Percentiles rank a stretch among this genome's conserved stretches.
phyloP scores from a whole-genome alignment of 1,140 invertebrate species.

The Papilio helenus region DNA sequence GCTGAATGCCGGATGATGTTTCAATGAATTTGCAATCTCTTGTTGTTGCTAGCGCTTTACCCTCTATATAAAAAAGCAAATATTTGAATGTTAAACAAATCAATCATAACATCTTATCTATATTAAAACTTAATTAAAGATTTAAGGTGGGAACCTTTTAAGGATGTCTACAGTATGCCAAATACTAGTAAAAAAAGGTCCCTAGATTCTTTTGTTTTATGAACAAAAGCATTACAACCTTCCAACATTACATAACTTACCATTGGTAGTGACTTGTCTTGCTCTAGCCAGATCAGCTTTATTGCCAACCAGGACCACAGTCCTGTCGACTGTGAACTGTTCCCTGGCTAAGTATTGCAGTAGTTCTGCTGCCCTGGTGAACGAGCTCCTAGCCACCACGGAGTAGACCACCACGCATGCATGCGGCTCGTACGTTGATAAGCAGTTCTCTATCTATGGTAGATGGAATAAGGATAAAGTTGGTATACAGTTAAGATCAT shows the following conservation, averaged over 20 bases:
- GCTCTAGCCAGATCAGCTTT: conserved; percentile 96
- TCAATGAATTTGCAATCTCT: conserved; percentile 96
- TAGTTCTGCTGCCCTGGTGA: conserved; percentile 90
- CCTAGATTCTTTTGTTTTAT: neutral
- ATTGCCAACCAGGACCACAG: conserved; percentile 96
- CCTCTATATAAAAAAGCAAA: conserved; percentile 84
- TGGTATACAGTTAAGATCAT: neutral
- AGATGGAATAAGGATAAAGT: neutral
- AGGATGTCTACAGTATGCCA: too few relatives aligned
- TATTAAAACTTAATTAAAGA: too few relatives aligned
- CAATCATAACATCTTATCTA: too few relatives aligned
- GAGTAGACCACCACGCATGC: conserved; percentile 96
- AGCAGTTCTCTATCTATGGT: conserved; percentile 89
- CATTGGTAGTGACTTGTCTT: conserved; percentile 90
- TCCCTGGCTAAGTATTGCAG: conserved; percentile 92
- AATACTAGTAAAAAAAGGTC: too few relatives aligned
- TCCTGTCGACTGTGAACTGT: conserved; percentile 90
- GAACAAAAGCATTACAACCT: neutral
- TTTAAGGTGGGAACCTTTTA: too few relatives aligned
- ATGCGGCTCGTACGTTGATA: conserved; percentile 94
- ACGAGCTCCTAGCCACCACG: conserved; percentile 90
- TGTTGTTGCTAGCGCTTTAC: conserved; percentile 92
- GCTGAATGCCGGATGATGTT: conserved; percentile 94
- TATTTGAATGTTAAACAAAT: too few relatives aligned
- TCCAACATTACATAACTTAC: conserved; percentile 86